Conservation (phyloP, 2,888 invertebrate genomes). For the Stenodema calcarata region DNA sequence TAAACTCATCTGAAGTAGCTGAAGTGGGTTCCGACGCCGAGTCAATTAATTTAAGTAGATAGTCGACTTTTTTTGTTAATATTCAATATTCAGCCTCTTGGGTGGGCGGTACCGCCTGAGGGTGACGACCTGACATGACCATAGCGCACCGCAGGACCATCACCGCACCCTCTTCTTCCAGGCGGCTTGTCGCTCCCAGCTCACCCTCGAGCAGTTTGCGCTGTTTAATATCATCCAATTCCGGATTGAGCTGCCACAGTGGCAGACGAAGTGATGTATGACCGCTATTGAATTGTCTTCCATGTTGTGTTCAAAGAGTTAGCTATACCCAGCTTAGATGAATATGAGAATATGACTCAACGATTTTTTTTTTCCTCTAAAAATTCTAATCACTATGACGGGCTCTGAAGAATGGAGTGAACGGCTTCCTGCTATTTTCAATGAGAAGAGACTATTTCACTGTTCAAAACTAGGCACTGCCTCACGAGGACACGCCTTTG, state of each 20-base stretch:
- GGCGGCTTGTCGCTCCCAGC: not conserved
- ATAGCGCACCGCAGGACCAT: not conserved
- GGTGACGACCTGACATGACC: slow-evolving; percentile 14
- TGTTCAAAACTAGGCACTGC: too few species aligned
- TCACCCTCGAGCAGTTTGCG: not conserved
- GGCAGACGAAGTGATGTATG: not conserved
- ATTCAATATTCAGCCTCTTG: slow-evolving; percentile 32
- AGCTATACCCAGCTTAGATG: too few species aligned
- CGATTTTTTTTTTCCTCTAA: too few species aligned
- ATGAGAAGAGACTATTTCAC: too few species aligned
- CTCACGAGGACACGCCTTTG: too few species aligned
- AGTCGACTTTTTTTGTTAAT: not conserved
- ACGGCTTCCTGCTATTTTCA: too few species aligned
- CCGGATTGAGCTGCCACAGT: not conserved
- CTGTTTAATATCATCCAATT: not conserved
- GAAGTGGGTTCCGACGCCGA: not conserved
- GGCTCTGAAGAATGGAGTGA: too few species aligned
- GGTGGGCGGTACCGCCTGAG: slow-evolving; percentile 16
- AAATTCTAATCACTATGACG: too few species aligned
- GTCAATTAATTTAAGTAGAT: not conserved
- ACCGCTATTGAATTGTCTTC: too few species aligned
- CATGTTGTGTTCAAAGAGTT: too few species aligned
- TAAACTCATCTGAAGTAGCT: not conserved
- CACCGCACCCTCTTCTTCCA: not conserved
- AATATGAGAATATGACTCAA: too few species aligned